Conservation (phyloP, 2,113 vertebrate genomes). For the Arenaria interpres region DNA sequence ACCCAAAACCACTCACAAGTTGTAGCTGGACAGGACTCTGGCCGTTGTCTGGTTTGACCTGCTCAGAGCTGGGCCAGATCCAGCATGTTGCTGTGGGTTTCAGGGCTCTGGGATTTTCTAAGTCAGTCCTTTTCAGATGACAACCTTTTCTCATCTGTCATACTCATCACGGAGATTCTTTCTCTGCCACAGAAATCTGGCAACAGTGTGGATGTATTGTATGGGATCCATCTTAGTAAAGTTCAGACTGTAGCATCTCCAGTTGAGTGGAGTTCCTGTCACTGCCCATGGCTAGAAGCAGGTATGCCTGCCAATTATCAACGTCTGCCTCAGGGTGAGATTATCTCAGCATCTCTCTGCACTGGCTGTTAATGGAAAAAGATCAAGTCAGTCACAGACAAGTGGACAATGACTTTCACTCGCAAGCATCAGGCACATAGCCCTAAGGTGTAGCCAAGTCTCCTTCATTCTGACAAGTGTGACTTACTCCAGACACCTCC, state of each 20-base stretch:
- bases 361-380: not conserved
- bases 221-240: not conserved
- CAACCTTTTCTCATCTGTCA: not conserved
- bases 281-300: not conserved
- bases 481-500: not conserved
- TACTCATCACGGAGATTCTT: not conserved
- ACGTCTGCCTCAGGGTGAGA: not conserved
- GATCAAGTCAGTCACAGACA: not conserved
- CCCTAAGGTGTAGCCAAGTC: not conserved
- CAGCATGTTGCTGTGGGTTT: not conserved
- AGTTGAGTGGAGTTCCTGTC: not conserved
- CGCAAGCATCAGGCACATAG: not conserved
- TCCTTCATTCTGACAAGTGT: not conserved
- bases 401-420: not conserved
- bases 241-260: not conserved
- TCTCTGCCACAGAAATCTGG: not conserved
- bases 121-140: not conserved
- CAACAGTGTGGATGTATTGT: not conserved
- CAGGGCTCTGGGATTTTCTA: not conserved
- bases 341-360: not conserved
- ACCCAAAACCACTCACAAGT: not conserved
- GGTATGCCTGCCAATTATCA: not conserved
- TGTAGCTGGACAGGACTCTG: not conserved
- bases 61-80: not conserved
- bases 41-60: not conserved